Base-by-base conservation (phyloP, 37 sponge, comb jelly and placozoan species). In the Bolinopsis microptera region DNA sequence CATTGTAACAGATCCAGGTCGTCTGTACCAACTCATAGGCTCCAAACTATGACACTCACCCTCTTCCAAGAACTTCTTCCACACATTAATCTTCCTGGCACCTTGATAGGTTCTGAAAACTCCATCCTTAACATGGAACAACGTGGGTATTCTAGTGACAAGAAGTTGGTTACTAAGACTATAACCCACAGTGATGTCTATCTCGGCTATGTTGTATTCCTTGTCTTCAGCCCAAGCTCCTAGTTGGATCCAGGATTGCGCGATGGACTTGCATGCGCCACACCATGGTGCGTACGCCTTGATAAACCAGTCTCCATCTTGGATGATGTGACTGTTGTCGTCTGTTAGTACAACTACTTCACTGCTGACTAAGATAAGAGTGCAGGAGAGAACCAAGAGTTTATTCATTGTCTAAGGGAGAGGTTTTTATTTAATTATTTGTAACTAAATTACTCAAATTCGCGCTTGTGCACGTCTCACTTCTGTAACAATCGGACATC, bases 231-330 rank as follows among this genome's bases (percentile, higher is more conserved):
- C 41, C 90, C 90, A 86, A 21, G n/a, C 30, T 13, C 90, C 90
- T n/a, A 86, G 31, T 8, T 86, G 38, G 5, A 23, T 27, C 90
- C 90, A 86, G 9, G 90, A 34, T 21, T 41, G 34, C 0, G 90
- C 41, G 5, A 86, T 86, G 1, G 90, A 38, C 30, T 34, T 38
- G 22, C 90, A 86, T 24, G 90, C 90, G 23, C 90, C 90, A 86
- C 90, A 86, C 90, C 90, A 86, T 38, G 90, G 90, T 38, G 90
- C 90, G 26, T 86, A 86, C 0, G 90, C 90, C 35, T 86, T 86
- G 24, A 86, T 86, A 21, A 86, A 40, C 90, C 90, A 86, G 2
- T 86, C 90, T 0, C 90, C 90, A 39, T 28, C 0, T 3, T 28
- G 35, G 61, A 86, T 48, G 3, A 86, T 38, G 3, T 86, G 61